A percentile compares a stretch with the other conserved stretches of the same genome.
Conservation (phyloP, 2,113 vertebrate species). For the Plestiodon gilberti region DNA sequence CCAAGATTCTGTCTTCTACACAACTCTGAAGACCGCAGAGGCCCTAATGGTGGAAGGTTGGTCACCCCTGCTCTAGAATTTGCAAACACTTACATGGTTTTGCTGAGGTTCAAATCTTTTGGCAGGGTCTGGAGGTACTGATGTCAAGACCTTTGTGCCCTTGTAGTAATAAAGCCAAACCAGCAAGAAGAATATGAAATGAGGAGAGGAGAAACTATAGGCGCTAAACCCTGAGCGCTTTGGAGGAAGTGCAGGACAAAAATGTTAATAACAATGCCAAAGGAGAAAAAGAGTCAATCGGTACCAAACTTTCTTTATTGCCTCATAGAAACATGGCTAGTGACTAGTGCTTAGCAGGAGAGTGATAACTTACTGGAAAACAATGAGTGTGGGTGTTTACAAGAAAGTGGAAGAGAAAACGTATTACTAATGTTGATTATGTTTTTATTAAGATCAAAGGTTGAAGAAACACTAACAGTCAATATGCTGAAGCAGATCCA, state of each 20-base stretch:
- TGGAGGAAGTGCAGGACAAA: no score
- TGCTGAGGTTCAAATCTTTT: slow-evolving; percentile 15
- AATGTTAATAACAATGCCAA: no score
- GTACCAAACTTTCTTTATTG: not conserved
- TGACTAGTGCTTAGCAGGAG: not conserved
- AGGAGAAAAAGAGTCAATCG: no score
- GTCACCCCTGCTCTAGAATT: slow-evolving; percentile 32
- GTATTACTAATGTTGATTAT: not conserved
- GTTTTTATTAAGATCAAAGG: slow-evolving; percentile 25
- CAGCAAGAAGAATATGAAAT: not conserved
- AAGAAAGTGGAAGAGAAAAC: not conserved
- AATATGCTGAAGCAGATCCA: slow-evolving; percentile 76
- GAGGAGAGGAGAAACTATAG: no score
- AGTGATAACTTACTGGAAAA: not conserved
- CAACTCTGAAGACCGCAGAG: no score
- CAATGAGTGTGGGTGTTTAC: not conserved
- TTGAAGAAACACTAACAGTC: slow-evolving; percentile 27
- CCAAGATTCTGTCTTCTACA: no score
- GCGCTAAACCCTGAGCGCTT: no score
- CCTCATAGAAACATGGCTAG: not conserved
- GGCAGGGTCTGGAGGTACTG: not conserved
- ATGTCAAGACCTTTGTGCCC: not conserved
- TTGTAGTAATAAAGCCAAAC: slow-evolving; percentile 26
- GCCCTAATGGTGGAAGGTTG: no score
- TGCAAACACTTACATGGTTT: slow-evolving; percentile 35